Evolutionary conservation across 2,113 vertebrate species (phyloP), one percentile per base, ranked within the genome.

Genomic region (Tachysurus fulvidraco): DNA sequence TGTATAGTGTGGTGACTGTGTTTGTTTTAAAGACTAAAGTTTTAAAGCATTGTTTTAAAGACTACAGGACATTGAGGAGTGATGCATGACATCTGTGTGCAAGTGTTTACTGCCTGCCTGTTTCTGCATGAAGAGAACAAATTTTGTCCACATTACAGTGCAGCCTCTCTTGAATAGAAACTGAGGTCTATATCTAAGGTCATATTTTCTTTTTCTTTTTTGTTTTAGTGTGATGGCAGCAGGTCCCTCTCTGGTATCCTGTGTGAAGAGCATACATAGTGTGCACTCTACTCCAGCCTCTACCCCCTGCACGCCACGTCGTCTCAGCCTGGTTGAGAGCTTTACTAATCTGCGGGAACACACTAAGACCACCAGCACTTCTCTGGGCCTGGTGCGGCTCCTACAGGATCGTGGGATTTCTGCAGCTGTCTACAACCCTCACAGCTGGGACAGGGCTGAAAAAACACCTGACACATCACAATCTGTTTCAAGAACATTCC

Each of bases 281-380:
- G 74, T 97, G 81, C 96, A 96, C 59, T 93, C 94, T 71, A 98
- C 97, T 0, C 97, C 97, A 0, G 96, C 95, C 88, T 97, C 96
- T 91, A 98, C 97, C 0, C 97, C 97, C 0, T 97, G 97, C 92
- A 98, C 97, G 4, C 97, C 98, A 13, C 97, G 98, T 86, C 97
- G 97, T 85, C 96, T 97, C 92, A 99, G 98, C 83, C 89, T 97
- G 88, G 96, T 96, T 0, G 98, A 99, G 91, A 99, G 98, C 92
- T 99, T 96, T 93, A 99, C 98, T 73, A 99, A 99, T 90, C 88
- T 95, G 44, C 95, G 98, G 0, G 98, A 99, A 93, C 96, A 97
- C 90, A 99, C 98, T 0, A 98, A 96, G 0, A 99, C 97, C 0
- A 98, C 97, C 94, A 99, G 98, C 95, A 99, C 97, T 0, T 98